Base-by-base conservation (phyloP, 2,113 vertebrate genomes). In the Oreochromis niloticus region DNA sequence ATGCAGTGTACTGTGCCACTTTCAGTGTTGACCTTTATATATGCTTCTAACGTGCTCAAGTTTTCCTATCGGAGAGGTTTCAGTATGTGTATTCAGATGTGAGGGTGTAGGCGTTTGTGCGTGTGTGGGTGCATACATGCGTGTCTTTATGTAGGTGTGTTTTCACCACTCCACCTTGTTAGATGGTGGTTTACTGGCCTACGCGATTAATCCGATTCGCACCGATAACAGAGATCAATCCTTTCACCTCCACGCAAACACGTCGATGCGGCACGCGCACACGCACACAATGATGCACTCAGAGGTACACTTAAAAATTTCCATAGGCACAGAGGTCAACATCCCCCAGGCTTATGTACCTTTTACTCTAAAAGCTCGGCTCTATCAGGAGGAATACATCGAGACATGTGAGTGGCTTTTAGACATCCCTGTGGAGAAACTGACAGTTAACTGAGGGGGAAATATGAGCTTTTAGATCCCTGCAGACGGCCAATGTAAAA, bases 341-440 rank as follows among this genome's bases (percentile, higher is more conserved):
- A 54, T 94, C 91, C 90, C 88, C 63, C 54, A 82, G 87, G 90
- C 86, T 66, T 59, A 22, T 88, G 92, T 87, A 93, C 93, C 90
- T 92, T 95, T 90, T 91, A 93, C 90, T 92, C 90, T 95, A 93
- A 95, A 94, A 95, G 95, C 93, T 91, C 39, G n/a, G 84, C 87
- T 79, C 68, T 87, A 87, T 92, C 90, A 88, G 27, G 87, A 89
- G 85, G 54, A 79, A 93, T 88, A 80, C 93, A 89, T 54, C 8
- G 43, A 93, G 91, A 94, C 92, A 86, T 83, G 88, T 85, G 88
- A 95, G 92, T 93, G 92, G 92, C 94, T 95, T 95, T 95, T 94
- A 95, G 87, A 88, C 43, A 87, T 94, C 94, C 92, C 94, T 79
- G 68, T 84, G 92, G 94, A 88, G 81, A 85, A 81, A 86, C 91